Percentiles rank a stretch among this genome's conserved stretches.
phyloP scores from a whole-genome alignment of 2,888 invertebrate species.

The Drosophila buzzatii region DNA sequence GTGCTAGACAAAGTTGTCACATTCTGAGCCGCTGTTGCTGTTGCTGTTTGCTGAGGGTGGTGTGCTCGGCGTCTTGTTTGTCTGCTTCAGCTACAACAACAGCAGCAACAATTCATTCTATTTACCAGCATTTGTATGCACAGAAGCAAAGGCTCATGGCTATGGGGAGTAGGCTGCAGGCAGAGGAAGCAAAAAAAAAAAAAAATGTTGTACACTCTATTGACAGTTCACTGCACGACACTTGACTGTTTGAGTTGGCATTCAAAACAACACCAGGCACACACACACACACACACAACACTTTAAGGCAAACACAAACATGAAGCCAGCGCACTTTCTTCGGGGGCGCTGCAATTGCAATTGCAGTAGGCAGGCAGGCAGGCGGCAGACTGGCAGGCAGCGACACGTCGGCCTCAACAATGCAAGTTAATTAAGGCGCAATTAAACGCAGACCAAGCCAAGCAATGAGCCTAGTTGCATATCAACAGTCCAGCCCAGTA shows the following conservation, averaged over 20 bases:
- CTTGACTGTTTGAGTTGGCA: slow-evolving; percentile 79
- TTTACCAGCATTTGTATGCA: slow-evolving; percentile 58
- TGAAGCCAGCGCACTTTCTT: slow-evolving; percentile 57
- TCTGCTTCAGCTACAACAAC: slow-evolving; percentile 64
- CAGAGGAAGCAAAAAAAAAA: slow-evolving; percentile 12
- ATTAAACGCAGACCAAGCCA: slow-evolving; percentile 60
- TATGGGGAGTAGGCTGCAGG: background rate
- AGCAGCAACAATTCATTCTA: slow-evolving; percentile 44
- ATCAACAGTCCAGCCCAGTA: background rate
- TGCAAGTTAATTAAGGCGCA: slow-evolving; percentile 78
- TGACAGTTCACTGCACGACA: slow-evolving; percentile 80
- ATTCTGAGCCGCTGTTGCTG: slow-evolving; percentile 10
- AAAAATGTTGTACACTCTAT: slow-evolving; percentile 70
- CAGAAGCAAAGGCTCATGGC: slow-evolving; percentile 11
- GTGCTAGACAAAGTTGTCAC: slow-evolving; percentile 57
- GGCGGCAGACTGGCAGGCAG: slow-evolving; percentile 17
- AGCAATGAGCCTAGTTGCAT: slow-evolving; percentile 23
- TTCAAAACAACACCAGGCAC: slow-evolving; percentile 66
- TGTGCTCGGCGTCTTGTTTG: slow-evolving; percentile 45
- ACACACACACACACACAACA: slow-evolving; percentile 38
- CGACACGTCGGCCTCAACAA: slow-evolving; percentile 70
- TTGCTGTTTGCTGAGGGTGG: slow-evolving; percentile 11
- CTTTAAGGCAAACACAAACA: slow-evolving; percentile 68
- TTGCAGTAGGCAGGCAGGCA: background rate
- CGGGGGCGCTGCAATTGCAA: background rate